These are phyloP conservation scores for Zapus hudsonius DNA, from an alignment of 2,113 vertebrate genomes.

Conservation along the genomic window DNA sequence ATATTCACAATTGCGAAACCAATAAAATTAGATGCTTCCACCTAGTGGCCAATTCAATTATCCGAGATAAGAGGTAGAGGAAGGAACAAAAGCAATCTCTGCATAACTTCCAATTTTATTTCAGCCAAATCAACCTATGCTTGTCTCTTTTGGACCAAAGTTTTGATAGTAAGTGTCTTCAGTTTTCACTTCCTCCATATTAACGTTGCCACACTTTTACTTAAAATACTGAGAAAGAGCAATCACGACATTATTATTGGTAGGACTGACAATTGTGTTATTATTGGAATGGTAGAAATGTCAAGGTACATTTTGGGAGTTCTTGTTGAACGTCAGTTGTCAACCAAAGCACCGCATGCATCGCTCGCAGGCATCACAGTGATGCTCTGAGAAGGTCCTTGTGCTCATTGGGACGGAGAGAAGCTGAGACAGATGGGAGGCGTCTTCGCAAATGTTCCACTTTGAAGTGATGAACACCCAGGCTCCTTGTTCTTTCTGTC, in stretches of 20 bases:
- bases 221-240: background rate
- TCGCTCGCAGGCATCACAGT: background rate
- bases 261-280: no score
- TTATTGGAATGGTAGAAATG: background rate
- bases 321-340: background rate
- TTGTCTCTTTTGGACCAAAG: background rate
- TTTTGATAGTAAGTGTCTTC: background rate
- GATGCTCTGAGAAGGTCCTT: background rate
- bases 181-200: background rate
- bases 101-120: background rate
- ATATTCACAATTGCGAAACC: conserved; percentile 12
- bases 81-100: background rate
- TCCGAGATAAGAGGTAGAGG: background rate
- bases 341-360: background rate
- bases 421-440: background rate
- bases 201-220: background rate
- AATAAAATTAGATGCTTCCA: conserved; percentile 54
- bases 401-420: background rate
- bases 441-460: background rate
- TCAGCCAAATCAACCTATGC: background rate
- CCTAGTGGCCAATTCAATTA: conserved; percentile 40
- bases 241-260: background rate
- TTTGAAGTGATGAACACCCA: background rate
- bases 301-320: background rate
- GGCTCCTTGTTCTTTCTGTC: background rate